Base-by-base conservation (phyloP, 2,113 vertebrate species). In the Hystrix cristata region DNA sequence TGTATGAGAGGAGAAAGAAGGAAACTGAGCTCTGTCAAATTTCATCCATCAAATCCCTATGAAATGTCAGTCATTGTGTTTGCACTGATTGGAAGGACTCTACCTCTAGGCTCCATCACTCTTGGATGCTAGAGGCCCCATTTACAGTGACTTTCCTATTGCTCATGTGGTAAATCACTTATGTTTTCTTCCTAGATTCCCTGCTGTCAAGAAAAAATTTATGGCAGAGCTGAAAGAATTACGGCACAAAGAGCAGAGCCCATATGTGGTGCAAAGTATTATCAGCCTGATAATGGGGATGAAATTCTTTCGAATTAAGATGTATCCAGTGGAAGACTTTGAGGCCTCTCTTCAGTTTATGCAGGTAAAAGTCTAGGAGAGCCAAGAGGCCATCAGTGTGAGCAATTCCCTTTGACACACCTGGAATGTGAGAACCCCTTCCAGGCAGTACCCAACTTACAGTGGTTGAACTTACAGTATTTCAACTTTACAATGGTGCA, bases 271-370 rank as follows among this genome's bases (percentile, higher is more conserved):
- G 94, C 99, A 99, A 98, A 99, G 99, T 97, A 99, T 99, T 98
- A 99, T 99, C 99, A 99, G 99, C 98, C 99, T 99, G 96, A 99
- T 99, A 97, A 99, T 99, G 99, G 99, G 99, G 67, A 99, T 99
- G 98, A 99, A 99, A 98, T 99, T 99, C 98, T 99, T 99, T 97
- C 99, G 99, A 90, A 99, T 99, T 96, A 99, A 99, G 98, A 99
- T 99, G 99, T 99, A 99, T 97, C 99, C 99, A 0, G 99, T 99
- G 97, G 99, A 99, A 95, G 99, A 99, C 98, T 99, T 99, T 74
- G 99, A 99, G 98, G 99, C 99, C 46, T 99, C 99, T 94, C 99
- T 99, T 98, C 99, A 99, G 99, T 99, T 99, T 98, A 99, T 99
- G 99, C 99, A 99, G 99, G 99, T 99, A 98, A 98, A 62, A 67